Percentiles rank a stretch among this genome's conserved stretches.
These are phyloP conservation scores for Myotis lucifugus DNA, from an alignment of 2,113 vertebrate genomes.

Conservation along the genomic window DNA sequence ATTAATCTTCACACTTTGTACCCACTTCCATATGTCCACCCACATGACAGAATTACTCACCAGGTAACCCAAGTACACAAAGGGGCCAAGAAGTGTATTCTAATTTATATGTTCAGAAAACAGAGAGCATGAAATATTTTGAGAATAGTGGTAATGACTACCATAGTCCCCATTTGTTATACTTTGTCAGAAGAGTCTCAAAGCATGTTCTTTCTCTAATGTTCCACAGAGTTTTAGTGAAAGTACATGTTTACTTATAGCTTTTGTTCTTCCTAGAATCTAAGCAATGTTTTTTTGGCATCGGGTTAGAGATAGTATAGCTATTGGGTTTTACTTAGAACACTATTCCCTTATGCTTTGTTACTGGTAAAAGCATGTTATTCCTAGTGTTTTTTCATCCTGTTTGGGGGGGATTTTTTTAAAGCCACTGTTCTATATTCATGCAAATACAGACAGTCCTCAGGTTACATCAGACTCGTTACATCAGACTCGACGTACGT, in stretches of 20 bases:
- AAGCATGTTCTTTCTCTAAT: constrained; percentile 35
- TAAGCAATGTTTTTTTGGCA: constrained; percentile 1
- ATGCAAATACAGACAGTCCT: background rate
- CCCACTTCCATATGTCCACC: background rate
- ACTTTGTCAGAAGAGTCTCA: background rate
- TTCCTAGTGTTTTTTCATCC: constrained; percentile 14
- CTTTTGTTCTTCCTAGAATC: constrained; percentile 48
- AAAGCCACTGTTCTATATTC: constrained; percentile 19
- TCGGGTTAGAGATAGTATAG: constrained; percentile 9
- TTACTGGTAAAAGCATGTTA: background rate
- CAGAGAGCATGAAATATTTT: background rate
- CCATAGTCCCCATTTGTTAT: background rate
- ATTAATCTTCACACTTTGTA: background rate
- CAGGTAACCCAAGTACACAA: background rate
- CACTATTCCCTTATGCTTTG: constrained; percentile 39
- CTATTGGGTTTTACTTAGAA: constrained; percentile 39
- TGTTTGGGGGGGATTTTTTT: constrained; percentile 16
- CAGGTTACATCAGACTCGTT: too few relatives aligned
- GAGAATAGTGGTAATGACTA: constrained; percentile 19
- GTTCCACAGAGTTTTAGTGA: constrained; percentile 35
- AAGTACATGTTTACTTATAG: constrained; percentile 45
- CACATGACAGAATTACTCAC: background rate
- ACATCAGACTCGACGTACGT: too few relatives aligned
- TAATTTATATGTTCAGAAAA: constrained; percentile 16
- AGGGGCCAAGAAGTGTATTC: background rate